Conservation (phyloP, 2,113 vertebrate species). For the Gymnorhina tibicen region DNA sequence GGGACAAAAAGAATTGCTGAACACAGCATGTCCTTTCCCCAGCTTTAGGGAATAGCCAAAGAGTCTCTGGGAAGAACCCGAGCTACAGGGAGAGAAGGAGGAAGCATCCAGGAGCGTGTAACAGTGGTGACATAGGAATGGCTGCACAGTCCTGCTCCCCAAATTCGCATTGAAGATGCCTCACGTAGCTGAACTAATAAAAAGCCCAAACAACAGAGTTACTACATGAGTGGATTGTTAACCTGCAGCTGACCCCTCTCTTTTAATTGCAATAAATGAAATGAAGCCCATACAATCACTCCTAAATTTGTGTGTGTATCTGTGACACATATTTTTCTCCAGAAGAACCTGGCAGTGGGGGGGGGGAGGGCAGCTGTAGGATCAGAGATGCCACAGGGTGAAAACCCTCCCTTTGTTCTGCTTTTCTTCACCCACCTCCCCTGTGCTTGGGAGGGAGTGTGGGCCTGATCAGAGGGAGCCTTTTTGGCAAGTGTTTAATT, state of each 20-base stretch:
- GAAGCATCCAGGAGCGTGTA: not conserved
- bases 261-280: not conserved
- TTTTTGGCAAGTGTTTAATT: not conserved
- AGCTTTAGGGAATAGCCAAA: not conserved
- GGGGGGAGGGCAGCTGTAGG: accelerated
- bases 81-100: not conserved
- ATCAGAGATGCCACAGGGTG: not conserved
- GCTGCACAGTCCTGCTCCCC: not conserved
- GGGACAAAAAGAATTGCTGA: not conserved
- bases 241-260: not conserved
- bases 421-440: not conserved
- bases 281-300: not conserved
- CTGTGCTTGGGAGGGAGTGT: not conserved
- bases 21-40: not conserved
- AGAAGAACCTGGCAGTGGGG: not conserved
- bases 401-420: not conserved
- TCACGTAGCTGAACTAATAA: not conserved
- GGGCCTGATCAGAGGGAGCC: not conserved
- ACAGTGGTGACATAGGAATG: not conserved
- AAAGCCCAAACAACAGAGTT: not conserved
- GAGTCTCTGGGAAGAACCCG: not conserved
- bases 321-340: not conserved
- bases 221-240: not conserved
- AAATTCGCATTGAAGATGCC: not conserved
- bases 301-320: not conserved